Base-by-base conservation (phyloP, 2,797 vertebrate species). In the Petrocephalus sullivani region DNA sequence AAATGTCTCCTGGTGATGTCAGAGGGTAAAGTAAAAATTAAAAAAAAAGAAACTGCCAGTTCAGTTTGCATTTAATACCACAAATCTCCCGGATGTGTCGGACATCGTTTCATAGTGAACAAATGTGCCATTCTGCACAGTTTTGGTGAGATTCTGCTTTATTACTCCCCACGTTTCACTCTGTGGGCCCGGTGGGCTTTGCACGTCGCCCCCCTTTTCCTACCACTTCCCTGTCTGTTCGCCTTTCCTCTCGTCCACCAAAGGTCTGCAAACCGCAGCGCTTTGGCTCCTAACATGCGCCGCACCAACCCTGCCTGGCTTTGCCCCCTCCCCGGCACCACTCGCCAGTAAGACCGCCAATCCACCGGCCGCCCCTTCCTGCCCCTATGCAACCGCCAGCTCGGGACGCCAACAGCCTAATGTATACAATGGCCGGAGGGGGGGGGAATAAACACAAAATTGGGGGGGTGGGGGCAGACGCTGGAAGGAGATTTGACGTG, bases 401-500 rank as follows among this genome's bases (percentile, higher is more conserved):
- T 3, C 3, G 4, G 2, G 41, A 4, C 41, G 41, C n/a, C n/a
- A n/a, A n/a, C n/a, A n/a, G n/a, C n/a, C n/a, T n/a, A n/a, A n/a
- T n/a, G n/a, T n/a, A n/a, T n/a, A n/a, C n/a, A n/a, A n/a, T n/a
- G n/a, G n/a, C n/a, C n/a, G n/a, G n/a, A n/a, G n/a, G 61, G 57
- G 19, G 9, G 3, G 23, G 9, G 28, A 28, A 67, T 67, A 82
- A 82, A 53, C 23, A 78, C 90, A 89, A 89, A 91, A 87, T 37
- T 1, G 37, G 37, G 37, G 3, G 1, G 37, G 83, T 21, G 57
- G 28, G 83, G 64, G 58, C 90, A 91, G 91, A 88, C 12, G 28
- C 56, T 89, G 89, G 64, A 89, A 86, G 87, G 46, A 86, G 67
- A 89, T 87, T 91, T 88, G 87, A 91, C 85, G 89, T 91, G 90